Conservation (phyloP, 2,113 vertebrate genomes). For the Coryphaenoides rupestris region DNA sequence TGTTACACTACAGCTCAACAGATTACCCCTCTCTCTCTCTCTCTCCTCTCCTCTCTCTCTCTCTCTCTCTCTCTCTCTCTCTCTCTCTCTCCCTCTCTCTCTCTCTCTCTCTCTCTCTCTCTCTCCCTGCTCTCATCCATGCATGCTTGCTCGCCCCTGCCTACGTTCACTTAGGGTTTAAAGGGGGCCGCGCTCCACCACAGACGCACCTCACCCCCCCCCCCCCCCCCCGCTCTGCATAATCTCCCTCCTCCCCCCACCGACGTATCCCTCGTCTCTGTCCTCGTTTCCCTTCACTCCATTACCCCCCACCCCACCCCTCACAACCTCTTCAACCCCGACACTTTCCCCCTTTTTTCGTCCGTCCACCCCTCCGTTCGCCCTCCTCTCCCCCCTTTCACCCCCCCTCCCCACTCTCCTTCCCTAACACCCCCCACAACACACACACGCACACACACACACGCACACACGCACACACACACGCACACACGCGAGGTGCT, state of each 20-base stretch:
- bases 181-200: no score
- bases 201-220: not conserved
- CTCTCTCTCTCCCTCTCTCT: slow-evolving; percentile 10
- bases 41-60: slow-evolving; percentile 16
- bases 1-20: not conserved
- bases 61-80: slow-evolving; percentile 1
- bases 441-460: slow-evolving; percentile 54
- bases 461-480: slow-evolving; percentile 54
- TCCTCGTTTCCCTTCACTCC: slow-evolving; percentile 17
- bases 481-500: no score
- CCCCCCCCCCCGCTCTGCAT: slow-evolving; percentile 28
- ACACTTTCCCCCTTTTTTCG: slow-evolving; percentile 3
- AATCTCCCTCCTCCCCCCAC: slow-evolving; percentile 57
- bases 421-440: slow-evolving; percentile 29
- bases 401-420: not conserved
- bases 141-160: no score
- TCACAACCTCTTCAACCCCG: not conserved
- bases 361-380: not conserved
- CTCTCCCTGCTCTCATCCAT: no score
- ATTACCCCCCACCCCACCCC: not conserved
- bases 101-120: not conserved
- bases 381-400: not conserved
- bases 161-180: no score
- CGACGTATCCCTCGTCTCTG: slow-evolving; percentile 21
- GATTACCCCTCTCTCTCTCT: slow-evolving; percentile 13